phyloP scores from a whole-genome alignment of 2,113 vertebrate species.

The Emydura subglobosa region DNA sequence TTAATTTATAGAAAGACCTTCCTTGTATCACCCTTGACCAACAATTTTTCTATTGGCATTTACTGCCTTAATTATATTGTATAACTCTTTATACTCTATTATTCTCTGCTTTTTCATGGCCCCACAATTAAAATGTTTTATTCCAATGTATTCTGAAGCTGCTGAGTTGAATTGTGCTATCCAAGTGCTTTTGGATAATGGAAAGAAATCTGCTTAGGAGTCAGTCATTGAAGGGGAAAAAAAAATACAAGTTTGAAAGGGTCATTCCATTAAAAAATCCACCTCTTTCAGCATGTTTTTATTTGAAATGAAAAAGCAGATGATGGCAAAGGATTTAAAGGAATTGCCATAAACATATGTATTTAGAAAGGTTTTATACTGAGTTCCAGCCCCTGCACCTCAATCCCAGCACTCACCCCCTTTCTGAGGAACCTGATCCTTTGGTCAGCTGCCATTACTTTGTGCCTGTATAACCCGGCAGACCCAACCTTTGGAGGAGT shows the following conservation, averaged over 20 bases:
- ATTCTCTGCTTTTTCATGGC: not conserved
- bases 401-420: not conserved
- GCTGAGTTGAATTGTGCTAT: not conserved
- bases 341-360: not conserved
- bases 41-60: not conserved
- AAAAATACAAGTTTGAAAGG: not conserved
- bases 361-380: not conserved
- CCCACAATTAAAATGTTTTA: not conserved
- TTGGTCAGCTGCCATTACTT: not conserved
- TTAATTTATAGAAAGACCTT: not conserved
- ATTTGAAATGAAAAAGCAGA: not conserved
- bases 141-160: not conserved
- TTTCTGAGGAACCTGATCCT: not conserved
- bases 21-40: fast-evolving
- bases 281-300: not conserved
- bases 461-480: not conserved
- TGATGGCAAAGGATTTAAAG: not conserved
- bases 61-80: not conserved
- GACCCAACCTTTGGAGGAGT: not conserved
- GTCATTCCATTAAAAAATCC: not conserved
- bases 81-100: not conserved
- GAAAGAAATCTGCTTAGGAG: not conserved
- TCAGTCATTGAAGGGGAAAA: not conserved
- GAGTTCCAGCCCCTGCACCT: not conserved
- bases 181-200: not conserved